These are phyloP conservation scores for Gymnocypris eckloni DNA, from an alignment of 2,797 vertebrate genomes.

Conservation along the genomic window DNA sequence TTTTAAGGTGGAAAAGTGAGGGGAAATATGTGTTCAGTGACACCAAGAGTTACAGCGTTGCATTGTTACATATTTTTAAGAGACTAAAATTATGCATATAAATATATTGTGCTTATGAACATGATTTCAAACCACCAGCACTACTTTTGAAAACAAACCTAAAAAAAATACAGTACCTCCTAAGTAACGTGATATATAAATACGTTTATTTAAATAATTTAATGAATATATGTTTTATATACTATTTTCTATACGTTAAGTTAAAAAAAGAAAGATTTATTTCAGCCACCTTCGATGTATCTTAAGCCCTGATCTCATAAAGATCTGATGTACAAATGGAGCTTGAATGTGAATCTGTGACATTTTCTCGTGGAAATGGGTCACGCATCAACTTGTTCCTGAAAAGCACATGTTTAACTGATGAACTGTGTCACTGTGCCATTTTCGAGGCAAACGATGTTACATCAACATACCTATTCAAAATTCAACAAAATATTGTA, in stretches of 20 bases:
- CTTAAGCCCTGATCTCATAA: conserved; percentile 75
- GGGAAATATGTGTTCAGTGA: conserved; percentile 68
- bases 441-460: conserved; percentile 77
- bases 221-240: conserved; percentile 89
- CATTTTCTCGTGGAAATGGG: conserved; percentile 81
- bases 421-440: conserved; percentile 85
- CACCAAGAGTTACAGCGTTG: conserved; percentile 83
- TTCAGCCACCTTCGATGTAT: conserved; percentile 75
- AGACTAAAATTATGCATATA: conserved; percentile 85
- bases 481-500: conserved; percentile 76
- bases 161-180: conserved; percentile 78
- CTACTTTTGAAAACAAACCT: conserved; percentile 77
- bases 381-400: conserved; percentile 82
- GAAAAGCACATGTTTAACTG: conserved; percentile 81
- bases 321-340: conserved; percentile 78
- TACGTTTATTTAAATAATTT: conserved; percentile 88
- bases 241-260: conserved; percentile 88
- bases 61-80: conserved; percentile 84
- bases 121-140: conserved; percentile 88
- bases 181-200: conserved; percentile 83
- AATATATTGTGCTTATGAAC: conserved; percentile 85
- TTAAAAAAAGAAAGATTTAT: conserved; percentile 80
- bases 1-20: conserved; percentile 68
- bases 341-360: conserved; percentile 85
- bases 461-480: conserved; percentile 74